These are phyloP conservation scores for Drosophila seguyi DNA, from an alignment of 1,140 invertebrate genomes.

Conservation along the genomic window DNA sequence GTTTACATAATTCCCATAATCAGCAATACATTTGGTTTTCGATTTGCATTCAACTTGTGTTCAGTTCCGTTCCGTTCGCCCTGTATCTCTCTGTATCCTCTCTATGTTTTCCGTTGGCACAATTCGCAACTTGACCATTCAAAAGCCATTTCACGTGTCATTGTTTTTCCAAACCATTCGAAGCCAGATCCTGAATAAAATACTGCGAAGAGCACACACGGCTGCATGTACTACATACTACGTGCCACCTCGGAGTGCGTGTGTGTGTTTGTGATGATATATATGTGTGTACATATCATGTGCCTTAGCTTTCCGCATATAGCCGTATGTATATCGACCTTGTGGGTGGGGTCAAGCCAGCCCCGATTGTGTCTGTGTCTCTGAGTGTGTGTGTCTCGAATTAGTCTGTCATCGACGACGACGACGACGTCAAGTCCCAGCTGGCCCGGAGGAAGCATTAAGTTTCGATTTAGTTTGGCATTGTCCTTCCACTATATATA, in stretches of 20 bases:
- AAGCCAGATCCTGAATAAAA: conserved; percentile 82
- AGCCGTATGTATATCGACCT: conserved; percentile 43
- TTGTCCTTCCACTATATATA: conserved; percentile 15
- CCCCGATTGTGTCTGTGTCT: neutral
- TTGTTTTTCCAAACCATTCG: conserved; percentile 80
- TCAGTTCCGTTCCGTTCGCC: conserved; percentile 10
- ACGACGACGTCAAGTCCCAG: conserved; percentile 14
- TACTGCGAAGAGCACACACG: conserved; percentile 80
- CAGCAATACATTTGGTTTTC: conserved; percentile 46
- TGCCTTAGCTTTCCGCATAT: conserved; percentile 43
- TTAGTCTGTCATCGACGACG: conserved; percentile 36
- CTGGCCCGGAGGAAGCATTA: conserved; percentile 27
- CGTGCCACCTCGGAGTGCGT: conserved; percentile 15
- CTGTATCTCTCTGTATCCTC: conserved; percentile 6
- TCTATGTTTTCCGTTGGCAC: conserved; percentile 61
- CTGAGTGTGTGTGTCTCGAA: conserved; percentile 7
- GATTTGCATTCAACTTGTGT: conserved; percentile 52
- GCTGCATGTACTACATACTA: conserved; percentile 32
- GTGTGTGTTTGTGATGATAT: neutral
- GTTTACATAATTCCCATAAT: conserved; percentile 33
- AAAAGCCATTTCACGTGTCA: conserved; percentile 85
- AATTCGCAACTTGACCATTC: conserved; percentile 77
- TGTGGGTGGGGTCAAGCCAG: conserved; percentile 7
- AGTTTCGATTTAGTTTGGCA: conserved; percentile 39
- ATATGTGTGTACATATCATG: neutral